Base-by-base conservation (phyloP, 2,888 invertebrate species). In the Phrixothrix hirtus region DNA sequence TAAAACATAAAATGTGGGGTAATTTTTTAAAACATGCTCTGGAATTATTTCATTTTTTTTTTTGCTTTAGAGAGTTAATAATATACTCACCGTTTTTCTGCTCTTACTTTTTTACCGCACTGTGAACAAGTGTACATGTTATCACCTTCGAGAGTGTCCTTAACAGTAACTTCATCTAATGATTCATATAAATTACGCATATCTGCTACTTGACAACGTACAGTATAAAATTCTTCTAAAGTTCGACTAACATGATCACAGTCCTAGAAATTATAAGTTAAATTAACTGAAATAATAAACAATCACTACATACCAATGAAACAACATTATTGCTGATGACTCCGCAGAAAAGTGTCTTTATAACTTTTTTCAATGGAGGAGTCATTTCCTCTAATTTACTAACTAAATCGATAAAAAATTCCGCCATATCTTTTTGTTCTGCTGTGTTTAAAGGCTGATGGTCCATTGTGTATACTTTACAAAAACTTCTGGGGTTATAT, bases 121-220 rank as follows among this genome's bases (percentile, higher is more conserved):
- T 94, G 93, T 9, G 94, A 94, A 73, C 96, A 96, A 0, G 95
- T 96, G 75, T 96, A 96, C 89, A 96, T 96, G 75, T 96, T 96
- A 76, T 96, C 96, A 34, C 96, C 96, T 75, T 96, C 96, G 1
- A 96, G 77, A 15, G 95, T 95, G 73, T 96, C 96, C 73, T 96
- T 96, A 5, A 95, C 95, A 0, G 95, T 95, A n/a, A 96, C 93
- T 75, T 96, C 95, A 76, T 95, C 94, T 16, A 96, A 79, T 16
- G 94, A 94, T 76, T 96, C 95, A 68, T 95, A 93, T 25, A 96
- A 79, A 77, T 95, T 95, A 37, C 95, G 83, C 95, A 96, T 95
- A 73, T 96, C 95, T 0, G 95, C 93, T 37, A 96, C 96, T 74
- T 96, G 95, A 73, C 95, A 96, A 3, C 96, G 83, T 9, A 96